Base-by-base conservation (phyloP, 2,797 vertebrate species). In the Coregonus ussuriensis region DNA sequence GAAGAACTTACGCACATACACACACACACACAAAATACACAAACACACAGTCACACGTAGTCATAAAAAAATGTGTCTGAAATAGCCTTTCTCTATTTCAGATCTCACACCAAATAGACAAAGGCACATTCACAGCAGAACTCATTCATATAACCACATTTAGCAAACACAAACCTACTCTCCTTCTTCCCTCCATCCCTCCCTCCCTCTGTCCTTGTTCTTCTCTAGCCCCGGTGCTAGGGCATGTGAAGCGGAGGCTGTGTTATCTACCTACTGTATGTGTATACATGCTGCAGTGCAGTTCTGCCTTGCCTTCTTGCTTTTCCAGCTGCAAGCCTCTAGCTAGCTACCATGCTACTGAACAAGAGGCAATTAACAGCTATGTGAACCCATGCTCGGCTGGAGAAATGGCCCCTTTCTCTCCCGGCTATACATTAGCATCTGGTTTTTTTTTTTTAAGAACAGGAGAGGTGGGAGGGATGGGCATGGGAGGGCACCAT, bases 321-420 rank as follows among this genome's bases (percentile, higher is more conserved):
- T 74, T 80, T 78, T 82, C 70, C 79, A 82, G 81, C 86, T 80
- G 81, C 79, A 87, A 79, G 78, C 7, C 52, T 72, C 11, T 47
- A 21, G 41, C 70, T 25, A 77, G 72, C 83, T 81, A 78, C 72
- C 62, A 77, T 74, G 77, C 41, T 68, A 75, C 75, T 78, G 75
- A 84, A 85, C 82, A 77, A 78, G 87, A 86, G 74, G 85, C 87
- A 92, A 91, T 91, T 91, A 90, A 89, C 87, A 88, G 83, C 81
- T 78, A 83, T 81, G 74, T 72, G 81, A 76, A 82, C 77, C 74
- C 81, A 84, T 82, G 70, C 65, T 83, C 77, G 70, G 21, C 18
- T 53, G 37, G 66, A 81, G 77, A 74, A 88, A 80, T 83, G 59
- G 81, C 80, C 83, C 51, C 73, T 78, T 77, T 31, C 6, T 80